A percentile compares a stretch with the other conserved stretches of the same genome.
Evolutionary conservation across 2,113 vertebrate genomes (phyloP).

Genomic region (Cephalopholis sonnerati): DNA sequence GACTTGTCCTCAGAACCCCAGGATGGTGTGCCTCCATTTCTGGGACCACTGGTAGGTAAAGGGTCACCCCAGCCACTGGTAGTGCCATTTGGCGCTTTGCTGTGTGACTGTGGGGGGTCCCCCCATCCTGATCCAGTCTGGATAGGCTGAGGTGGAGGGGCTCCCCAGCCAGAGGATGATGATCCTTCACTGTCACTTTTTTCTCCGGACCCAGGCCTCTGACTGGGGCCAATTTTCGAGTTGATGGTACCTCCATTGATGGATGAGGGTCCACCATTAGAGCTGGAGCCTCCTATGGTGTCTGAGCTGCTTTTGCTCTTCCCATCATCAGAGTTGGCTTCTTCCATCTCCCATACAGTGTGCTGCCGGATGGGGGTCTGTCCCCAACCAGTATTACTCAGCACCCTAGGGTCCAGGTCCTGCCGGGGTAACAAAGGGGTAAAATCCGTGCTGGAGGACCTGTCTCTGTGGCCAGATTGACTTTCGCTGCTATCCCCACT

Average conservation of each 20-base stretch:
- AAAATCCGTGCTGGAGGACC: conserved; percentile 84
- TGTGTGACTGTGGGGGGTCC: conserved; percentile 86
- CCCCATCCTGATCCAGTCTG: conserved; percentile 85
- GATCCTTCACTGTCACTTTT: conserved; percentile 92
- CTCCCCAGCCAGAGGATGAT: conserved; percentile 92
- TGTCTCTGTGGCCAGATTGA: conserved; percentile 81
- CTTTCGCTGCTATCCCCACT: conserved; percentile 91
- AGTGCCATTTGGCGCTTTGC: conserved; percentile 89
- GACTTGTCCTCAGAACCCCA: conserved; percentile 96
- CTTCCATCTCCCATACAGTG: conserved; percentile 98
- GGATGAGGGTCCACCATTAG: conserved; percentile 67
- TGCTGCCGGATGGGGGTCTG: conserved; percentile 98
- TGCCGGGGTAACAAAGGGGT: conserved; percentile 89
- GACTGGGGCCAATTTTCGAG: conserved; percentile 77
- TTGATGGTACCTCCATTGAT: conserved; percentile 70
- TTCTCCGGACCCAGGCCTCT: conserved; percentile 91
- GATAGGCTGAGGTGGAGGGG: conserved; percentile 85
- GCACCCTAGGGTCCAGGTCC: conserved; percentile 95
- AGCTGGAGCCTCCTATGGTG: conserved; percentile 86
- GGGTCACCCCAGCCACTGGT: conserved; percentile 91
- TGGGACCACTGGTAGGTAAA: conserved; percentile 86
- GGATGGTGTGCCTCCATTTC: conserved; percentile 87
- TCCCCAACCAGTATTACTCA: conserved; percentile 97
- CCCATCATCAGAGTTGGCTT: conserved; percentile 86
- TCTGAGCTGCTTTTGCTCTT: conserved; percentile 92